A percentile compares a stretch with the other conserved stretches of the same genome.
Evolutionary conservation across 2,797 vertebrate species (phyloP).

Genomic region (Helicolenus hilgendorfi): DNA sequence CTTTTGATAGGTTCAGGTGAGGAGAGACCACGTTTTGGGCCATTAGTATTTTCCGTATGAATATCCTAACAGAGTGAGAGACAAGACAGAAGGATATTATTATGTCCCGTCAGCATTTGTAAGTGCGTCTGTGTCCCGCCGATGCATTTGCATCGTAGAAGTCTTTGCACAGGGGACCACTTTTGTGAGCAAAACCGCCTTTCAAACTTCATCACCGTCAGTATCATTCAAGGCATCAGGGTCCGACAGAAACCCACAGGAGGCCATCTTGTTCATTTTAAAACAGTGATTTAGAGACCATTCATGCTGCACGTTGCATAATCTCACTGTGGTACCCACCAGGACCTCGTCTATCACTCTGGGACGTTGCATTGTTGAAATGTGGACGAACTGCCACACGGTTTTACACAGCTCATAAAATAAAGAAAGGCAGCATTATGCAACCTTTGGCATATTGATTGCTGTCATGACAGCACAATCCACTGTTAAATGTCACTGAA

Average conservation of each 20-base stretch:
- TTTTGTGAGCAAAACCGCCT: slow-evolving; percentile 48
- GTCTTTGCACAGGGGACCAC: not conserved
- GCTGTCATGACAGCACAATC: slow-evolving; percentile 32
- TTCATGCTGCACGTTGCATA: slow-evolving; percentile 49
- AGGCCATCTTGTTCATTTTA: slow-evolving; percentile 52
- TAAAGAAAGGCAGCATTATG: slow-evolving; percentile 12
- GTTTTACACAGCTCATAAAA: slow-evolving; percentile 41
- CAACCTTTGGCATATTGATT: slow-evolving; percentile 43
- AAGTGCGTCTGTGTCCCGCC: not conserved
- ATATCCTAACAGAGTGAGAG: not conserved
- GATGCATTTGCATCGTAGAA: not conserved
- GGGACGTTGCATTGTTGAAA: slow-evolving; percentile 28
- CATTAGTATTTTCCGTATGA: not conserved
- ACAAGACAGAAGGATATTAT: not conserved
- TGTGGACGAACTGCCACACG: slow-evolving; percentile 42
- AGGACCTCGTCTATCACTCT: slow-evolving; percentile 34
- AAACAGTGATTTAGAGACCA: slow-evolving; percentile 52
- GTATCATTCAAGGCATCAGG: slow-evolving; percentile 41
- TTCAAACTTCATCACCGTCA: slow-evolving; percentile 25
- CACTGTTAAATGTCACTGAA: slow-evolving; percentile 42
- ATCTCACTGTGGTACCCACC: slow-evolving; percentile 19
- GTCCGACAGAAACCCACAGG: slow-evolving; percentile 17
- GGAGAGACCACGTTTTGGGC: not conserved
- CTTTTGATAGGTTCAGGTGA: not conserved
- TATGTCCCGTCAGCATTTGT: not conserved